A percentile compares a stretch with the other conserved stretches of the same genome.
These are phyloP conservation scores for Heliangelus exortis DNA, from an alignment of 2,797 vertebrate genomes.

Conservation along the genomic window DNA sequence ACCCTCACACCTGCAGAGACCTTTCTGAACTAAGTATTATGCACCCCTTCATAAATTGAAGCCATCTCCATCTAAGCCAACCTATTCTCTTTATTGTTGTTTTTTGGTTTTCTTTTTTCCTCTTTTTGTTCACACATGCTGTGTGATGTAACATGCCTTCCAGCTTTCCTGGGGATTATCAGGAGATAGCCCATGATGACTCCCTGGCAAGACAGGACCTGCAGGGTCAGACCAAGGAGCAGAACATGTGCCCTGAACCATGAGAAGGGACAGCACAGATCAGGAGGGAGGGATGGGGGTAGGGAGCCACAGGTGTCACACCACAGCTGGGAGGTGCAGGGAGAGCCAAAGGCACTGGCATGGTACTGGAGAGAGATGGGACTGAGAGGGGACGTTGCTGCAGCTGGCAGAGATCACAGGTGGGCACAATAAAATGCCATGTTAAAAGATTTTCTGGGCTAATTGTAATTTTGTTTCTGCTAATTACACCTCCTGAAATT, in stretches of 20 bases:
- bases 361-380: not conserved
- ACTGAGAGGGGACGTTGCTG: accelerated
- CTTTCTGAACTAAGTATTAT: not conserved
- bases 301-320: accelerated
- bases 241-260: not conserved
- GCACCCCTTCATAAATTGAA: not conserved
- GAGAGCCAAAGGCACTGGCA: accelerated
- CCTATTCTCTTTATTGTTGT: no score
- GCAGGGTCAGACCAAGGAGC: not conserved
- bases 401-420: not conserved
- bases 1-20: not conserved
- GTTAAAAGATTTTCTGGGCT: slow-evolving; percentile 2
- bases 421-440: not conserved
- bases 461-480: not conserved
- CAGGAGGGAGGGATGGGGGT: not conserved
- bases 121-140: not conserved
- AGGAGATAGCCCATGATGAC: accelerated
- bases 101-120: no score
- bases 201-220: not conserved
- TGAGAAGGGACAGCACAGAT: accelerated
- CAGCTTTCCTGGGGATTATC: not conserved
- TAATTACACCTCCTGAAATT: not conserved
- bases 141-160: not conserved
- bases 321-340: not conserved
- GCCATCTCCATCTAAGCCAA: not conserved